Percentiles rank a stretch among this genome's conserved stretches.
Conservation (phyloP, 2,797 vertebrate species). For the Diglossa cyanea region DNA sequence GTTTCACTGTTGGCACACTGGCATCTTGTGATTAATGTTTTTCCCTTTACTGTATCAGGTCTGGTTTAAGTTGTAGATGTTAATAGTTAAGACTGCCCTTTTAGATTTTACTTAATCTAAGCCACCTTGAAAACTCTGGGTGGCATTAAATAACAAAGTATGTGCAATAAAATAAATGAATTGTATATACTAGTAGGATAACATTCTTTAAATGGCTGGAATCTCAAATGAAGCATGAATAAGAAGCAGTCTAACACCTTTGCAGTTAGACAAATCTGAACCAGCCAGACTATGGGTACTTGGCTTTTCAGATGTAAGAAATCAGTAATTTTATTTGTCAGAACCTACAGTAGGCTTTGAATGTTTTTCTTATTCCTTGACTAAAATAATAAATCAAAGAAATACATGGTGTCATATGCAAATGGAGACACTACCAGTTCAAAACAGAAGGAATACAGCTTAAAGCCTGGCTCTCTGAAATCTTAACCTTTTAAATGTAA, state of each 20-base stretch:
- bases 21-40: neutral
- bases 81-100: neutral
- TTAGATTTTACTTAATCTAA: neutral
- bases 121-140: conserved; percentile 10
- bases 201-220: conserved; percentile 2
- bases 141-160: conserved; percentile 23
- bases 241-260: conserved; percentile 3
- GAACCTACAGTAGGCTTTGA: neutral
- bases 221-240: conserved; percentile 26
- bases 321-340: neutral
- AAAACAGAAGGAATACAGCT: neutral
- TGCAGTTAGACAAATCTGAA: neutral
- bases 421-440: neutral
- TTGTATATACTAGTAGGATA: neutral
- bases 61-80: conserved; percentile 9
- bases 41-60: neutral
- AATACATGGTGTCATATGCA: neutral
- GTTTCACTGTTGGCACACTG: neutral
- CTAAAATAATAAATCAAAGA: conserved; percentile 25
- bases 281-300: neutral
- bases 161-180: conserved; percentile 8
- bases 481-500: neutral
- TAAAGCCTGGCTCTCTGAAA: neutral
- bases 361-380: neutral
- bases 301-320: neutral